phyloP scores from a whole-genome alignment of 2,888 invertebrate species.

The Noctua janthe region DNA sequence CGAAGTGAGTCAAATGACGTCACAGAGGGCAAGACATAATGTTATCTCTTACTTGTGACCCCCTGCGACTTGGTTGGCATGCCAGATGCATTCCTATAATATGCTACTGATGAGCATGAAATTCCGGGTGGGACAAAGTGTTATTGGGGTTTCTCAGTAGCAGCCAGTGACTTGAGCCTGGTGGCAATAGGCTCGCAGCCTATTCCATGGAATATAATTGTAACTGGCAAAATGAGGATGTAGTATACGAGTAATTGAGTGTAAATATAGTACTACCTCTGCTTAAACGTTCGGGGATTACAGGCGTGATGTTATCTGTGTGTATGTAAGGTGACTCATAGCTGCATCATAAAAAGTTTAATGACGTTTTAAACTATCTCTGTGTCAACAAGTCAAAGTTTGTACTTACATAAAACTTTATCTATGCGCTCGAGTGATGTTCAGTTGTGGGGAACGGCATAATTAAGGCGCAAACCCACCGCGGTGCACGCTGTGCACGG shows the following conservation, averaged over 20 bases:
- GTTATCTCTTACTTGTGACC: conserved; percentile 49
- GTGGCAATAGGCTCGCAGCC: too few species aligned
- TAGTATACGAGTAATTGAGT: too few species aligned
- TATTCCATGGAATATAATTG: too few species aligned
- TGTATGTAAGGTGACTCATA: neutral
- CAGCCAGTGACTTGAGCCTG: too few species aligned
- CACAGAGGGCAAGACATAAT: conserved; percentile 4
- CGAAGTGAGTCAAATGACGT: conserved; percentile 6
- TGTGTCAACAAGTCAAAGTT: neutral
- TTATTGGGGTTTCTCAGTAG: neutral
- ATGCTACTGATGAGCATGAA: neutral
- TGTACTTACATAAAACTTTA: neutral
- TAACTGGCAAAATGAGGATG: too few species aligned
- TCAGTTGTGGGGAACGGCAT: neutral
- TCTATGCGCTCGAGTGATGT: neutral
- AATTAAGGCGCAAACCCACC: too few species aligned
- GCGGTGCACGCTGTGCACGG: too few species aligned
- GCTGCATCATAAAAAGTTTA: neutral
- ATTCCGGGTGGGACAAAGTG: neutral
- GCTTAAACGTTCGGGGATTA: too few species aligned
- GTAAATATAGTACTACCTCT: too few species aligned
- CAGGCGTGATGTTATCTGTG: too few species aligned
- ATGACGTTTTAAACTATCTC: neutral
- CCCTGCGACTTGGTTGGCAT: conserved; percentile 47
- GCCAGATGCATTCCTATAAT: conserved; percentile 6